Base-by-base conservation (phyloP, 2,888 invertebrate species). In the Dicyrtomina minuta region DNA sequence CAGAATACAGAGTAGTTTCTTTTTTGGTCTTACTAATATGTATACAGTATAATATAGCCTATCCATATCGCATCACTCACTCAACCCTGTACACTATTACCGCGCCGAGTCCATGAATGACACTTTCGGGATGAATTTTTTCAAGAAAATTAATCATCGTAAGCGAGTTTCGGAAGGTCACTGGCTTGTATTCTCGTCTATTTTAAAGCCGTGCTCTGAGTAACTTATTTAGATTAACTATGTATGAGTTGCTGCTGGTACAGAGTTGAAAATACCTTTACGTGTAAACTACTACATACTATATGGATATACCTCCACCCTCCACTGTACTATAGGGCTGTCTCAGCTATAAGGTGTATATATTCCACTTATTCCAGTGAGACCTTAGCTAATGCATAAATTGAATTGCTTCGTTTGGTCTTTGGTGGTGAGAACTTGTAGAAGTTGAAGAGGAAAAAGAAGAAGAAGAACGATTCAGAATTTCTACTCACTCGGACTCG, bases 121-220 rank as follows among this genome's bases (percentile, higher is more conserved):
- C 65, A 65, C 53, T 65, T 65, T 55, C 55, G 44, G 65, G 55
- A 65, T 65, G 55, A 55, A 65, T 65, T 65, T 65, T 65, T 43
- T 55, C 43, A 41, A 43, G 41, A 55, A 65, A 65, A 65, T 65
- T 65, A 65, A 65, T 65, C 65, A 65, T 65, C 44, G n/a, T 43
- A 55, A 55, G 43, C 39, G 24, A 65, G 55, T 65, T 65, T 53
- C 10, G 24, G 41, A 44, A 44, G 60, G 58, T 33, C 58, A n/a
- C 24, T 58, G 58, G 10, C 10, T 6, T 53, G 22, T 22, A 53
- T 22, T n/a, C n/a, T 55, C 55, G 3, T 17, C 17, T 20, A 17
- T 6, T 55, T 46, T 46, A 46, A 15, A 3, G 4, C 46, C 12
- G 20, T 46, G n/a, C 13, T 15, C 46, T 17, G 5, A 17, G 46